These are phyloP conservation scores for Cydia amplana DNA, from an alignment of 1,140 invertebrate species.

Conservation along the genomic window DNA sequence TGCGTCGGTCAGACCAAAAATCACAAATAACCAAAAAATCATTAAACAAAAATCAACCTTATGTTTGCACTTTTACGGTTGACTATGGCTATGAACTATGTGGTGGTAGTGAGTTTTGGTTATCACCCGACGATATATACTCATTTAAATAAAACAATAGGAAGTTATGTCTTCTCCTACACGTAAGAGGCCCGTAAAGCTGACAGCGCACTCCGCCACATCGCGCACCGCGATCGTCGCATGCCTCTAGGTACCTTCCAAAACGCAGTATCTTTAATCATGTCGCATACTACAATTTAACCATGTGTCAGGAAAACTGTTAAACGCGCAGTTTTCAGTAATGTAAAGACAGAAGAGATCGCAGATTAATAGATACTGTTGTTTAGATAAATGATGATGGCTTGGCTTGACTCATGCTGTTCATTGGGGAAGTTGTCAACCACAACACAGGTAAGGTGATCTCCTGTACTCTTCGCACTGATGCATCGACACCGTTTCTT, in stretches of 20 bases:
- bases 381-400: conserved; percentile 47
- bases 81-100: too few relatives aligned
- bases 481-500: conserved; percentile 49
- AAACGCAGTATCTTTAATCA: conserved; percentile 44
- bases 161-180: conserved; percentile 62
- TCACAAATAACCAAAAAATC: too few relatives aligned
- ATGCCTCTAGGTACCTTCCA: conserved; percentile 68
- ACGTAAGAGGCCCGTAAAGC: conserved; percentile 57
- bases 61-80: too few relatives aligned
- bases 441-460: conserved; percentile 49
- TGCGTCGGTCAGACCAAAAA: too few relatives aligned
- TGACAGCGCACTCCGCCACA: conserved; percentile 63
- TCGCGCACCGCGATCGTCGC: conserved; percentile 71
- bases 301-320: not conserved
- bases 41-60: too few relatives aligned
- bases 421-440: conserved; percentile 39
- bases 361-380: conserved; percentile 45
- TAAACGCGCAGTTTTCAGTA: not conserved
- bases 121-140: too few relatives aligned
- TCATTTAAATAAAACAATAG: not conserved
- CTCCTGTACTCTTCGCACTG: conserved; percentile 43
- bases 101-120: too few relatives aligned
- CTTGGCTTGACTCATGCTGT: conserved; percentile 70
- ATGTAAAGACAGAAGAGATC: conserved; percentile 41
- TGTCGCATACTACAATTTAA: not conserved